Evolutionary conservation across 2,888 invertebrate genomes (phyloP), one percentile per base, ranked within the genome.

Genomic region (Pollenia griseotomentosa): DNA sequence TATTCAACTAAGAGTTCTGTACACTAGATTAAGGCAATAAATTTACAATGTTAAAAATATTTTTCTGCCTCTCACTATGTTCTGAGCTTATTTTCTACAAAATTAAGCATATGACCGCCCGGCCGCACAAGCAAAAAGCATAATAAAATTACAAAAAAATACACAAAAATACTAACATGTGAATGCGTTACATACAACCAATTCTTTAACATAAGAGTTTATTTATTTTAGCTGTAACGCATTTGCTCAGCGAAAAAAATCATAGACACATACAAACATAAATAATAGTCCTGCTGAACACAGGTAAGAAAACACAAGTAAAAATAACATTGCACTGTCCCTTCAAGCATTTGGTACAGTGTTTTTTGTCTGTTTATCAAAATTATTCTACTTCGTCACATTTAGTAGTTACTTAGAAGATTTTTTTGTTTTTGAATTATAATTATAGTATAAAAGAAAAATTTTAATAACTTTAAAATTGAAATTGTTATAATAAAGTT

Each of bases 11-110:
- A 10, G 33, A 48, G 33, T 57, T 68, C n/a, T 16, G 12, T 40
- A 12, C 46, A 46, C 48, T 42, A 57, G 70, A 79, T 23, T 51
- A 70, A 51, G 40, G 23, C 51, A 63, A 71, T 71, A 80, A 70
- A 71, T 80, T 70, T 19, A 51, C 46, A 78, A 48, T 70, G 51
- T 12, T 19, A 71, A 42, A 71, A 70, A 51, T 16, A 68, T 53
- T 70, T n/a, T 73, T 46, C 9, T 14, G 16, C 1, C 44, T 46
- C 19, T n/a, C 19, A 48, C 33, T 19, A 9, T 19, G 19, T 14
- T 11, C 23, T 70, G 46, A 70, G 53, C 51, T 44, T 57, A 73
- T 57, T 57, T 73, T 73, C 73, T 59, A 57, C 57, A 57, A 73
- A 73, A 73, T 73, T 73, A 57, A 73, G 59, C 57, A 46, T 57